phyloP scores from a whole-genome alignment of 2,888 invertebrate genomes.

The Dolomedes plantarius region DNA sequence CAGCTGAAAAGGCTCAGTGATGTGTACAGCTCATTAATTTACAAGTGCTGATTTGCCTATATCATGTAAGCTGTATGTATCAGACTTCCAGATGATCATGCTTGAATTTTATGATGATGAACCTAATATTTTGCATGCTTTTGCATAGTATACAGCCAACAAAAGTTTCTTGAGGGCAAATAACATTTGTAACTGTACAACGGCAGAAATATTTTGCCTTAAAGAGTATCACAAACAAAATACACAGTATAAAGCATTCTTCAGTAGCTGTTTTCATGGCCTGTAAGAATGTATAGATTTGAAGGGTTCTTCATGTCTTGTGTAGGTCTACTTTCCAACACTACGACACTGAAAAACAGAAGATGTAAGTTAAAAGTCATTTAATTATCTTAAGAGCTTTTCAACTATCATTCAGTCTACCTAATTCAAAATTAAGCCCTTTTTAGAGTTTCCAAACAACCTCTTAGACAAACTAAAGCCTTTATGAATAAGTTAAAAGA shows the following conservation, averaged over 20 bases:
- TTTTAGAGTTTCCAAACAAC: too few species aligned
- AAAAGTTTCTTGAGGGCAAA: conserved; percentile 26
- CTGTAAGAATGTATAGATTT: conserved; percentile 96
- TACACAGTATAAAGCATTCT: conserved; percentile 30
- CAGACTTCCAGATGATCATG: neutral
- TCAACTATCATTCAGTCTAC: too few species aligned
- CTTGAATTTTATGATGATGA: neutral
- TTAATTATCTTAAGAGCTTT: too few species aligned
- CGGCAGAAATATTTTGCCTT: conserved; percentile 24
- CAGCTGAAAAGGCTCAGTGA: conserved; percentile 29
- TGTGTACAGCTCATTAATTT: conserved; percentile 11
- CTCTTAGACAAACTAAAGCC: too few species aligned
- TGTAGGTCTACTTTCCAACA: conserved; percentile 91
- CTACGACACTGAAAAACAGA: conserved; percentile 85
- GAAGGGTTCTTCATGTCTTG: conserved; percentile 80
- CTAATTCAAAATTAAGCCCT: too few species aligned
- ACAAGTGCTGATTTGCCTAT: conserved; percentile 31
- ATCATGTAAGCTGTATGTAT: neutral
- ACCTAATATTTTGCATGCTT: neutral
- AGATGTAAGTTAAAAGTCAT: too few species aligned
- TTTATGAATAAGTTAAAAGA: too few species aligned
- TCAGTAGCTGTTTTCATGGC: conserved; percentile 95
- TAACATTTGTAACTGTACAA: conserved; percentile 28
- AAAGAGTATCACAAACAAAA: conserved; percentile 57
- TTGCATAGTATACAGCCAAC: neutral